A percentile compares a stretch with the other conserved stretches of the same genome.
phyloP scores from a whole-genome alignment of 2,888 invertebrate genomes.

The Ceraclea dissimilis region DNA sequence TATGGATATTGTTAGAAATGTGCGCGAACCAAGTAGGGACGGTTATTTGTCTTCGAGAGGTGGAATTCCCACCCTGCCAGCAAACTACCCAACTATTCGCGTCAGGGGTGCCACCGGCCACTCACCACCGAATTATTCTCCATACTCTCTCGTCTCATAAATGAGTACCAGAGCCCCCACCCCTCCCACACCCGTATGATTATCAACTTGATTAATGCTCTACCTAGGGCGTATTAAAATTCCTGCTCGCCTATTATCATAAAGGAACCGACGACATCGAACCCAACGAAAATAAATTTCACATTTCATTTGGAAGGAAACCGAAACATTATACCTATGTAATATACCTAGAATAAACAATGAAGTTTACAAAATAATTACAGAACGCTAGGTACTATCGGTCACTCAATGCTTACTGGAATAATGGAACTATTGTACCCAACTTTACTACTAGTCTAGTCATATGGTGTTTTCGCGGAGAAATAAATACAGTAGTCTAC shows the following conservation, averaged over 20 bases:
- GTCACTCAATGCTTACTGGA: no score
- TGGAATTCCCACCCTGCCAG: constrained; percentile 22
- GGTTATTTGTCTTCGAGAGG: constrained; percentile 23
- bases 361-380: no score
- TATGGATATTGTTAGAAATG: not conserved
- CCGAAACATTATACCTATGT: no score
- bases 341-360: no score
- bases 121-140: constrained; percentile 4
- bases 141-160: constrained; percentile 1
- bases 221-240: constrained; percentile 25
- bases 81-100: constrained; percentile 22
- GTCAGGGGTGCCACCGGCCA: constrained; percentile 9
- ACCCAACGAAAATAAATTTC: not conserved
- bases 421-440: no score
- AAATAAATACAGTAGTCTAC: no score
- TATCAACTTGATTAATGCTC: constrained; percentile 25
- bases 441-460: no score
- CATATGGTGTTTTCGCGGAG: no score
- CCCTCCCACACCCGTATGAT: constrained; percentile 18
- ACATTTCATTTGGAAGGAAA: no score
- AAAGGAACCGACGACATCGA: not conserved
- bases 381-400: no score
- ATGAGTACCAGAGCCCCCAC: not conserved
- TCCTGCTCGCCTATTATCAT: constrained; percentile 15
- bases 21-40: not conserved